Percentiles rank a stretch among this genome's conserved stretches.
Conservation (phyloP, 1,140 invertebrate species). For the Armadillidium nasatum region DNA sequence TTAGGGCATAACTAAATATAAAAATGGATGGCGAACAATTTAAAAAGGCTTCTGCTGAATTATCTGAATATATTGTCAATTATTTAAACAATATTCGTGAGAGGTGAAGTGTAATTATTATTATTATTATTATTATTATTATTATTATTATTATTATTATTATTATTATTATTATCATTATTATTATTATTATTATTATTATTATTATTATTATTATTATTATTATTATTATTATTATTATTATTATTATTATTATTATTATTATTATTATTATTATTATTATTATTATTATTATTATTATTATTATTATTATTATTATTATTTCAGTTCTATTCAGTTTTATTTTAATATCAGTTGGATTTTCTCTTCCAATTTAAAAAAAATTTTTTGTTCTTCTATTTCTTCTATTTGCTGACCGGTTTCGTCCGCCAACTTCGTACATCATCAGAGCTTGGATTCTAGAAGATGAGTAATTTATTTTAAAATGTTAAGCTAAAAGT, state of each 20-base stretch:
- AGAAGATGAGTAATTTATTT: too few relatives aligned
- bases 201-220: neutral
- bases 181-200: neutral
- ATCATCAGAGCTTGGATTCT: too few relatives aligned
- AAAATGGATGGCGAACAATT: constrained; percentile 26
- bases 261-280: too few relatives aligned
- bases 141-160: neutral
- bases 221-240: too few relatives aligned
- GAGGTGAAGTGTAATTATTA: neutral
- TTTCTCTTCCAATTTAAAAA: too few relatives aligned
- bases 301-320: neutral
- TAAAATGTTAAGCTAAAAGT: too few relatives aligned
- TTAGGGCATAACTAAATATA: too few relatives aligned
- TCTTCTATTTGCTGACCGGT: too few relatives aligned
- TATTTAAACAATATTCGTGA: constrained; percentile 81
- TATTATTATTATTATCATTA: neutral
- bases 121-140: neutral
- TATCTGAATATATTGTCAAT: constrained; percentile 91
- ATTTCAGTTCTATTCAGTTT: neutral
- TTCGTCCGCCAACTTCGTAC: too few relatives aligned
- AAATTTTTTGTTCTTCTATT: too few relatives aligned
- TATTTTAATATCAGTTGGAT: too few relatives aligned
- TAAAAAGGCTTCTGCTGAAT: constrained; percentile 55
- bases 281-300: neutral
- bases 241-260: too few relatives aligned